phyloP scores from a whole-genome alignment of 2,113 vertebrate genomes.

The Pelvicachromis taeniatus region DNA sequence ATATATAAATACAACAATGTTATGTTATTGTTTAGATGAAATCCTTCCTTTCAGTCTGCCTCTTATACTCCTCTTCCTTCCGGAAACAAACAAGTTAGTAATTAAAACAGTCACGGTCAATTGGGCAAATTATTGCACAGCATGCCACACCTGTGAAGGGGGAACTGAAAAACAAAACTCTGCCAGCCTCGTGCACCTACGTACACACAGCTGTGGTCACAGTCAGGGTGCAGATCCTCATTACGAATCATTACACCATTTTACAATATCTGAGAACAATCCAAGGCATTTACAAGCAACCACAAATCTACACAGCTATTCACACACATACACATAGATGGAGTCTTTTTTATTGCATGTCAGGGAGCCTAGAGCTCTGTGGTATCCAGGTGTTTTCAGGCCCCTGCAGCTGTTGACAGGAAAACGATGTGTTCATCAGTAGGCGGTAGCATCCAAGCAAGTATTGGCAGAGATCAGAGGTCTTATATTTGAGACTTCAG shows the following conservation, averaged over 20 bases:
- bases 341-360: conserved; percentile 17
- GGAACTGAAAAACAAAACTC: not conserved
- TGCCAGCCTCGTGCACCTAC: not conserved
- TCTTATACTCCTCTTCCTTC: not conserved
- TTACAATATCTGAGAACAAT: conserved; percentile 34
- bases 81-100: conserved; percentile 1
- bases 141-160: conserved; percentile 12
- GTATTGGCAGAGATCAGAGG: conserved; percentile 30
- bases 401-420: conserved; percentile 50
- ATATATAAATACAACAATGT: too few relatives aligned
- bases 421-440: conserved; percentile 38
- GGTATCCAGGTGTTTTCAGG: conserved; percentile 54
- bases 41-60: not conserved
- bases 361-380: conserved; percentile 1
- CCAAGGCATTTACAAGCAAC: conserved; percentile 55
- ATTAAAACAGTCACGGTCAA: conserved; percentile 56
- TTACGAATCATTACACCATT: conserved; percentile 36
- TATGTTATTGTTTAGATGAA: not conserved
- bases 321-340: not conserved
- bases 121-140: conserved; percentile 43
- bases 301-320: conserved; percentile 6
- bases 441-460: conserved; percentile 10
- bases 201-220: not conserved
- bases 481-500: conserved; percentile 37
- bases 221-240: not conserved